These are phyloP conservation scores for Polylopha cassiicola DNA, from an alignment of 2,888 invertebrate species.

Conservation along the genomic window DNA sequence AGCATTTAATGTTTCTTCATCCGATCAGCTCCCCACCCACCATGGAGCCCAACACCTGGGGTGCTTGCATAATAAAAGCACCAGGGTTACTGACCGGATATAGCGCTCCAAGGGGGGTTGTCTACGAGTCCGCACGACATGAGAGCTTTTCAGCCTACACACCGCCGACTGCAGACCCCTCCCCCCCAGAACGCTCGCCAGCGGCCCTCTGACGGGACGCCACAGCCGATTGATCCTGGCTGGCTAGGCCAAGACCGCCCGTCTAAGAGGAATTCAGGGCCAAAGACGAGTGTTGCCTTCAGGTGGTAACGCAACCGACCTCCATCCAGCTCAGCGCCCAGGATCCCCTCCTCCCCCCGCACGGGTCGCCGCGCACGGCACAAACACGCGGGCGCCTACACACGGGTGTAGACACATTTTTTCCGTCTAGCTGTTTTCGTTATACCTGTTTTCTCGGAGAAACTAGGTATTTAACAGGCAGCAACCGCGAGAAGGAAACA, in stretches of 20 bases:
- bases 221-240: conserved; percentile 10
- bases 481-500: too few relatives aligned
- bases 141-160: background rate
- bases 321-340: background rate
- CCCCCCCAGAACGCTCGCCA: conserved; percentile 4
- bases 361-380: conserved; percentile 10
- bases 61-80: background rate
- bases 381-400: conserved; percentile 10
- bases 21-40: conserved; percentile 5
- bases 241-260: conserved; percentile 8
- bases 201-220: conserved; percentile 7
- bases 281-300: conserved; percentile 8
- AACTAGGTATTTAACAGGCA: too few relatives aligned
- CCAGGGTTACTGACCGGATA: conserved; percentile 3
- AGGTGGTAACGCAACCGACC: conserved; percentile 3
- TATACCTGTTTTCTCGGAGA: too few relatives aligned
- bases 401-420: too few relatives aligned
- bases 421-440: background rate
- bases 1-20: background rate
- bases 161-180: conserved; percentile 8
- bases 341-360: conserved; percentile 5
- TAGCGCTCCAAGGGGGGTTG: background rate
- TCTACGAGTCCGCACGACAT: conserved; percentile 2
- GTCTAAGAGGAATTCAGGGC: conserved; percentile 9
- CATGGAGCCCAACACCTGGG: conserved; percentile 8